Conservation (phyloP, 2,888 invertebrate genomes). For the Phasia obesa region DNA sequence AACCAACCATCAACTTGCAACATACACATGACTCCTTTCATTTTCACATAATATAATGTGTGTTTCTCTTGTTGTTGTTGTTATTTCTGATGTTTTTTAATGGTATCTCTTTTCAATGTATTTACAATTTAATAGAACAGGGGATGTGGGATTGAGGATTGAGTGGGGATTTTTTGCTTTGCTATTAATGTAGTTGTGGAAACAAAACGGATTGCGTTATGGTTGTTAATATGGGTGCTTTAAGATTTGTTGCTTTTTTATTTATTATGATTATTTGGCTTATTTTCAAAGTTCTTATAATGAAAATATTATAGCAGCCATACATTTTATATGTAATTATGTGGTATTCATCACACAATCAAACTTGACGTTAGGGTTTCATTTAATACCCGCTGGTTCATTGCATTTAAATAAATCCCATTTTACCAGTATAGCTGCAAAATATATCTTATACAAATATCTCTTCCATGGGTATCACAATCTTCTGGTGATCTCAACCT, state of each 20-base stretch:
- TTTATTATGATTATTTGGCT: conserved; percentile 27
- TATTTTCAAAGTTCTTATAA: conserved; percentile 23
- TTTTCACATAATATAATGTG: conserved; percentile 27
- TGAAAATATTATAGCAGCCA: conserved; percentile 52
- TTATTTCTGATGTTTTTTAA: neutral
- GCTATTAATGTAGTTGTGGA: neutral
- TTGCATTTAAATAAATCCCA: too few relatives aligned
- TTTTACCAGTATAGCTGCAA: too few relatives aligned
- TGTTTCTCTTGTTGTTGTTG: neutral
- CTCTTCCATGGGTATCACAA: too few relatives aligned
- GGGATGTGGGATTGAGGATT: neutral
- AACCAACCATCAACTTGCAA: conserved; percentile 19
- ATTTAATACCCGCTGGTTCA: neutral
- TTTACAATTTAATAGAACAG: neutral
- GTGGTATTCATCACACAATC: conserved; percentile 53
- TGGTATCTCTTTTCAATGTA: neutral
- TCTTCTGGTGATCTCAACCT: too few relatives aligned
- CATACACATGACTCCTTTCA: conserved; percentile 37
- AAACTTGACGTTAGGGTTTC: too few relatives aligned
- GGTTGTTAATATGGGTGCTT: neutral
- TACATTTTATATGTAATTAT: conserved; percentile 56
- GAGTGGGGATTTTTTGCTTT: conserved; percentile 39
- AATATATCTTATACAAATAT: too few relatives aligned
- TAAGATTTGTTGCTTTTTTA: conserved; percentile 2
- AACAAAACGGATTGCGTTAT: neutral